Evolutionary conservation across 2,797 vertebrate species (phyloP).

Genomic region (Glossophaga mutica): DNA sequence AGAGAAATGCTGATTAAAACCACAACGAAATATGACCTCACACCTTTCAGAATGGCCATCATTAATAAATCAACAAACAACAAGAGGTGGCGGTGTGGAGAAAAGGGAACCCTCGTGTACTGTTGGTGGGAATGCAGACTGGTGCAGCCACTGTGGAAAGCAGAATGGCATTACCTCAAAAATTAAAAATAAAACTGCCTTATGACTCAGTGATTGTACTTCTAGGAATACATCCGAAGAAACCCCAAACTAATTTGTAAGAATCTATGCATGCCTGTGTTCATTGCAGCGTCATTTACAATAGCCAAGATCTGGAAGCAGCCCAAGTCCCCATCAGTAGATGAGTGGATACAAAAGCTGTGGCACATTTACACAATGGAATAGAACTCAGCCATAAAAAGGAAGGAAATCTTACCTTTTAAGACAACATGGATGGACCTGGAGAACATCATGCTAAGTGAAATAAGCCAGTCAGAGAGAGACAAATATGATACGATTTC

Average conservation of each 20-base stretch:
- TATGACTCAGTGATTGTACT: not conserved
- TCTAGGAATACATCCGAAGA: not conserved
- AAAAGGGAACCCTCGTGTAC: not conserved
- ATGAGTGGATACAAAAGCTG: not conserved
- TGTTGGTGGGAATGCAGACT: not conserved
- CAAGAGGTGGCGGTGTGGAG: not conserved
- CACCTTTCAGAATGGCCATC: not conserved
- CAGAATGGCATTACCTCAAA: not conserved
- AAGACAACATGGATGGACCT: too few species aligned
- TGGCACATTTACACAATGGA: not conserved
- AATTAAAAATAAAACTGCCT: not conserved
- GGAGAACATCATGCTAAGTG: too few species aligned
- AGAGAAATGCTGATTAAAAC: not conserved
- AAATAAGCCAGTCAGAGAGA: too few species aligned
- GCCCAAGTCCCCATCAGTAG: not conserved
- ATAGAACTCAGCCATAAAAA: not conserved
- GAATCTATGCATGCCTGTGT: not conserved
- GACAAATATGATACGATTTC: too few species aligned
- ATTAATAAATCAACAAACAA: not conserved
- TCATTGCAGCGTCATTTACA: not conserved
- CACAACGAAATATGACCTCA: not conserved
- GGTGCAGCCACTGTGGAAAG: not conserved
- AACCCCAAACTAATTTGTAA: not conserved
- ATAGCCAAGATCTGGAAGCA: not conserved
- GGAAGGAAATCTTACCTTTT: not conserved